Base-by-base conservation (phyloP, 2,113 vertebrate species). In the Halichoerus grypus region DNA sequence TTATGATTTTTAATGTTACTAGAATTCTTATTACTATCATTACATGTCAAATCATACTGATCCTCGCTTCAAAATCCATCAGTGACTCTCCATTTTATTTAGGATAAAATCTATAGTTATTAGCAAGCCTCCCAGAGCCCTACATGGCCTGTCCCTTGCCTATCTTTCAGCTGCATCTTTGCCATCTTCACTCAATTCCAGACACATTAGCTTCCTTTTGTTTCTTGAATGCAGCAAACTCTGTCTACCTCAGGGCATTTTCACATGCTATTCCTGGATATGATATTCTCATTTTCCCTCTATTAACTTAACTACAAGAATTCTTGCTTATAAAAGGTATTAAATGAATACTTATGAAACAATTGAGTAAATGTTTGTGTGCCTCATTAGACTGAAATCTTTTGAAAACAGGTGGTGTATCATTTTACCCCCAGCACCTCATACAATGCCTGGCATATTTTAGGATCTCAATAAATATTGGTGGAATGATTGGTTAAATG, bases 381-480 rank as follows among this genome's bases (percentile, higher is more conserved):
- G 46, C n/a, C 1, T 63, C 12, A 80, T 80, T 71, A 80, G 31
- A 71, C 16, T 46, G 67, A 94, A 90, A 79, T 18, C 3, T 42
- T 94, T 53, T 53, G 55, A 71, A 77, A 96, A n/a, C 28, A 72
- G 22, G 7, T 8, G 6, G 4, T 49, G 3, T 51, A 42, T 67
- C 8, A 77, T 51, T 84, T 89, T 93, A 83, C 1, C 51, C 4
- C 9, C 59, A 74, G 10, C 36, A 6, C 22, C 33, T 61, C 51
- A 76, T 28, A 59, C 21, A 77, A 86, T 69, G 57, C 22, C 31
- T 93, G 59, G 21, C 1, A 13, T 71, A 21, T 93, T 21, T 59
- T 82, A 84, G 31, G 22, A 84, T 84, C 33, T 89, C 79, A 93
- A 77, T 36, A 88, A 96, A 67, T 67, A 69, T 33, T 84, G 31